A percentile compares a stretch with the other conserved stretches of the same genome.
These are phyloP conservation scores for Amblyopsis rosae DNA, from an alignment of 2,113 vertebrate genomes.

Conservation along the genomic window DNA sequence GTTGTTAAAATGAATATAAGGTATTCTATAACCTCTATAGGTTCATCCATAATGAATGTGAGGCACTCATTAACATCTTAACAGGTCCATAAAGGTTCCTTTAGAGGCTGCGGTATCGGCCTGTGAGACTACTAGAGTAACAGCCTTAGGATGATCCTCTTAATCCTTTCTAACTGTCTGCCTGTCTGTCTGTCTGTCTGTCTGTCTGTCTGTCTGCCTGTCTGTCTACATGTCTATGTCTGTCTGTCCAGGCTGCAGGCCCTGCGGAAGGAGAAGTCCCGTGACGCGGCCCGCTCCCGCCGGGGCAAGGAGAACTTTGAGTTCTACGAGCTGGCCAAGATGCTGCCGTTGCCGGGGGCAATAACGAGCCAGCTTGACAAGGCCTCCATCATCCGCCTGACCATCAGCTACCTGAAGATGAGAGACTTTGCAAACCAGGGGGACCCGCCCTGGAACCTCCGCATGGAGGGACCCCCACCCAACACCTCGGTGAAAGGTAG, in stretches of 20 bases:
- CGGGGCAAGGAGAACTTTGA: conserved; percentile 99
- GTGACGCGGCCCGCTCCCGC: conserved; percentile 95
- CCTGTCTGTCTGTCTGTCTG: no score
- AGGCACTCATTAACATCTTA: no score
- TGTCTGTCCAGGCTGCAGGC: conserved; percentile 92
- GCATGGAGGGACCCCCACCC: conserved; percentile 96
- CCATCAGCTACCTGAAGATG: conserved; percentile 99
- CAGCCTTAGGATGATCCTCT: background rate
- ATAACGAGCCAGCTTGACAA: conserved; percentile 99
- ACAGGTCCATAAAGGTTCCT: no score
- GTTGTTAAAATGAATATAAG: no score
- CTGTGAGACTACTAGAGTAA: no score
- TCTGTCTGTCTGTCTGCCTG: background rate
- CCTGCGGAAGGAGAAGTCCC: conserved; percentile 97
- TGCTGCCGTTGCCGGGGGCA: conserved; percentile 96
- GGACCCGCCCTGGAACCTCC: conserved; percentile 96
- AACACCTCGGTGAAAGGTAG: conserved; percentile 99
- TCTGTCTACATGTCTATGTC: background rate
- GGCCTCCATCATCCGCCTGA: conserved; percentile 97
- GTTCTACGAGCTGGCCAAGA: conserved; percentile 98
- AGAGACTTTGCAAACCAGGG: conserved; percentile 98
- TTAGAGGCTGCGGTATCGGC: no score
- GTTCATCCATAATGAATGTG: no score
- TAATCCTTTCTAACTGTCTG: background rate
- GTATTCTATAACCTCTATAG: no score